Evolutionary conservation across 1,140 invertebrate species (phyloP), one percentile per base, ranked within the genome.

Genomic region (Calycopis cecrops): DNA sequence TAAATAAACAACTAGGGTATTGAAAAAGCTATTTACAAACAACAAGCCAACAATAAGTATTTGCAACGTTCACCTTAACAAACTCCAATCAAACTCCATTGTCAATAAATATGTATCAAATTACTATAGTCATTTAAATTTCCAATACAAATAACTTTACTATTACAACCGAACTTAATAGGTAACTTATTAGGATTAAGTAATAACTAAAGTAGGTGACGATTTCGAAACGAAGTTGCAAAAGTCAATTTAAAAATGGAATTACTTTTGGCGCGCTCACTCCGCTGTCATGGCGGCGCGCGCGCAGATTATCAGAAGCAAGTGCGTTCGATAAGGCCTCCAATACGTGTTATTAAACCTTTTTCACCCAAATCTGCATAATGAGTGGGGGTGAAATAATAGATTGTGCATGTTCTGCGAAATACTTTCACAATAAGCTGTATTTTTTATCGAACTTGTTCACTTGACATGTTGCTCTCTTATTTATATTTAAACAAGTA

Each of bases 331-430:
- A 85, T 85, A 85, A 82, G 73, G 74, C 79, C 74, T 78, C 75
- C 73, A 69, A 78, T 28, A 82, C 77, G 79, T 81, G 69, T 85
- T 81, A 85, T 85, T 85, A 85, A 85, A 83, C 75, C 73, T 81
- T 85, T 85, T 85, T 85, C 73, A 71, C 68, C 74, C 63, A 73
- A 83, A 83, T 85, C 79, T 85, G 75, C 82, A 83, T 85, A 85
- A 83, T 85, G 73, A 81, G 78, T 28, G 76, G 79, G 74, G 72
- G 73, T 67, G 77, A 80, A 85, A 81, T 74, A 76, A 71, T 85
- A 85, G 77, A 80, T 73, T 77, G 72, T 67, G 21, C 21, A 6
- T 28, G 21, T 44, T 44, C 40, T 16, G 9, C 40, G 40, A 44
- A 44, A 14, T 16, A 44, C 40, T 44, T 44, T 44, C 38, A 40